Conservation (phyloP, 2,888 invertebrate genomes). For the Lithophane socia region DNA sequence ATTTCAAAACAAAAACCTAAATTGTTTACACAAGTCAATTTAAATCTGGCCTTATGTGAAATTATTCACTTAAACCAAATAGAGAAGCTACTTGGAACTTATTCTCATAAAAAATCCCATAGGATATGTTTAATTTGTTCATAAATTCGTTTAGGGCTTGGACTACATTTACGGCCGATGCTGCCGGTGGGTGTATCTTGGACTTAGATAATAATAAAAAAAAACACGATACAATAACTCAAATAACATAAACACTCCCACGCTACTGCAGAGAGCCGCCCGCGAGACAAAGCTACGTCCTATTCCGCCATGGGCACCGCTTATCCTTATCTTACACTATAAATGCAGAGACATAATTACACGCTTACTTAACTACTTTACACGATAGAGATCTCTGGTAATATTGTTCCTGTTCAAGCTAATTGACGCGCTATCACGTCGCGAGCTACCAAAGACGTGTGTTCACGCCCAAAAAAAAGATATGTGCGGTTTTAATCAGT, state of each 20-base stretch:
- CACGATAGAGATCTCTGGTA: slow-evolving; percentile 69
- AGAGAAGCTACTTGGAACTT: neutral
- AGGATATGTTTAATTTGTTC: neutral
- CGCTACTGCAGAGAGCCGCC: slow-evolving; percentile 27
- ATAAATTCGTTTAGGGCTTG: neutral
- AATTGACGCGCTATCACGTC: slow-evolving; percentile 24
- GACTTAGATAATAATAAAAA: neutral
- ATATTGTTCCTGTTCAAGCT: slow-evolving; percentile 50
- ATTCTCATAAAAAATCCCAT: neutral
- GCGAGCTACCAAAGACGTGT: slow-evolving; percentile 30
- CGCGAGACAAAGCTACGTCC: slow-evolving; percentile 56
- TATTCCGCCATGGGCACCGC: slow-evolving; percentile 62
- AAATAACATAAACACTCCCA: neutral
- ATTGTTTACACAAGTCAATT: neutral
- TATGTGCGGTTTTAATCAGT: slow-evolving; percentile 55
- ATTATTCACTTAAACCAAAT: neutral
- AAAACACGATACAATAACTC: slow-evolving; percentile 4
- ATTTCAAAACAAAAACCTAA: neutral
- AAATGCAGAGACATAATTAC: slow-evolving; percentile 67
- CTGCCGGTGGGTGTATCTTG: neutral
- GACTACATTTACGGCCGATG: neutral
- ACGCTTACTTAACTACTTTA: slow-evolving; percentile 58
- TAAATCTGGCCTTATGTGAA: neutral
- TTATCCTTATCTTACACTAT: slow-evolving; percentile 60
- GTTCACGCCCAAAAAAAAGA: slow-evolving; percentile 40